Evolutionary conservation across 1,140 invertebrate species (phyloP), one percentile per base, ranked within the genome.

Genomic region (Holcopasites calliopsidis): DNA sequence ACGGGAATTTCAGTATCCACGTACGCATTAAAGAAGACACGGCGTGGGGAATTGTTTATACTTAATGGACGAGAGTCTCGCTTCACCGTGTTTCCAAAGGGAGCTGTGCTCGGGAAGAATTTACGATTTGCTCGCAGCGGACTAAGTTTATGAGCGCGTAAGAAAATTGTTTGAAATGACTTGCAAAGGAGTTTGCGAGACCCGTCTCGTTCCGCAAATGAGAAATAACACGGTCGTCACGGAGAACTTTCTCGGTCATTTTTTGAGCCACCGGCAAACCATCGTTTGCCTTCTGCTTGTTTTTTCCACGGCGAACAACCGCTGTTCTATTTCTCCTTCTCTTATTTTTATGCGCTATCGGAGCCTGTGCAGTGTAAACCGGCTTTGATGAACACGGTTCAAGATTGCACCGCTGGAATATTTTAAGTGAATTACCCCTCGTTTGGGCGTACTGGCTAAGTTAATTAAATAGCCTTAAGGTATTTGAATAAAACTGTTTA

Each of bases 101-200:
- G n/a, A n/a, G n/a, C n/a, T n/a, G n/a, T 3, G 44, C 44, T 18
- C 44, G 11, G n/a, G 44, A 47, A 47, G n/a, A 47, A 18, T 47
- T 47, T n/a, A 47, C n/a, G 44, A 6, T 3, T n/a, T n/a, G 44
- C 42, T 47, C 44, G 8, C n/a, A 16, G 44, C 10, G n/a, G 11
- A 16, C 50, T 31, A 23, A 76, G 64, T 82, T 70, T 31, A 66
- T 23, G 23, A 18, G 10, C 26, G 47, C 13, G 47, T 31, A 64
- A 82, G 60, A 76, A 77, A 77, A 77, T 76, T 68, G 70, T 64
- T 60, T 66, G 28, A 81, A 77, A 76, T 76, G 54, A 70, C 26
- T 72, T 35, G 62, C 28, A 60, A 50, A 47, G 50, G 52, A 18
- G 42, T n/a, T 21, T n/a, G 13, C 38, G 55, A 50, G 18, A 5